phyloP scores from a whole-genome alignment of 2,113 vertebrate genomes.

The Corydoras sp. region DNA sequence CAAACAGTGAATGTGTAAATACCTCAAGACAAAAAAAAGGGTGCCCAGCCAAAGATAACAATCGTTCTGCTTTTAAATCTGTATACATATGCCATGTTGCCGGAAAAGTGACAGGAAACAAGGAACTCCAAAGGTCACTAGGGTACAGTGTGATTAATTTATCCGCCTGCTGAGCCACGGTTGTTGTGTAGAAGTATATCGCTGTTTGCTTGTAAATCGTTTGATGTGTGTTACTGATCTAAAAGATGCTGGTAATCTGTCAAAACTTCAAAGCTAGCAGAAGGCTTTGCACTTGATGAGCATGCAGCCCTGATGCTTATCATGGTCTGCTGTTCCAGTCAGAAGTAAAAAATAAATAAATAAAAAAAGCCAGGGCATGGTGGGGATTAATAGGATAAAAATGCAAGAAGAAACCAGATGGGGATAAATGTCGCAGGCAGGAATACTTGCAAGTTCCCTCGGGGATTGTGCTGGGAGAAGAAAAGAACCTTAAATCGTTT shows the following conservation, averaged over 20 bases:
- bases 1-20: too few relatives aligned
- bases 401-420: slow-evolving; percentile 47
- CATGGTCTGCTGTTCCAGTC: slow-evolving; percentile 62
- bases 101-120: background rate
- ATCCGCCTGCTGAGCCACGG: background rate
- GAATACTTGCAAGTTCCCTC: slow-evolving; percentile 44
- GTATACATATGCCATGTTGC: too few relatives aligned
- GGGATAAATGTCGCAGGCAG: slow-evolving; percentile 53
- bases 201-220: slow-evolving; percentile 26
- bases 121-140: slow-evolving; percentile 16
- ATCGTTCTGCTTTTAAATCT: too few relatives aligned
- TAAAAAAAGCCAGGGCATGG: slow-evolving; percentile 52
- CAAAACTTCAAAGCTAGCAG: slow-evolving; percentile 55
- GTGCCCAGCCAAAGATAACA: too few relatives aligned
- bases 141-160: slow-evolving; percentile 15
- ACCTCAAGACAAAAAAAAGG: background rate
- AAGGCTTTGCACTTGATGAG: slow-evolving; percentile 53
- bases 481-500: slow-evolving; percentile 19
- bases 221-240: slow-evolving; percentile 20
- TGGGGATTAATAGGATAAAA: slow-evolving; percentile 54
- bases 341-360: slow-evolving; percentile 39
- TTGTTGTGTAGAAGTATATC: background rate
- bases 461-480: slow-evolving; percentile 25
- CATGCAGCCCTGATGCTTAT: slow-evolving; percentile 58
- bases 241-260: slow-evolving; percentile 49